Evolutionary conservation across 2,113 vertebrate genomes (phyloP).

Genomic region (Muntiacus reevesi): DNA sequence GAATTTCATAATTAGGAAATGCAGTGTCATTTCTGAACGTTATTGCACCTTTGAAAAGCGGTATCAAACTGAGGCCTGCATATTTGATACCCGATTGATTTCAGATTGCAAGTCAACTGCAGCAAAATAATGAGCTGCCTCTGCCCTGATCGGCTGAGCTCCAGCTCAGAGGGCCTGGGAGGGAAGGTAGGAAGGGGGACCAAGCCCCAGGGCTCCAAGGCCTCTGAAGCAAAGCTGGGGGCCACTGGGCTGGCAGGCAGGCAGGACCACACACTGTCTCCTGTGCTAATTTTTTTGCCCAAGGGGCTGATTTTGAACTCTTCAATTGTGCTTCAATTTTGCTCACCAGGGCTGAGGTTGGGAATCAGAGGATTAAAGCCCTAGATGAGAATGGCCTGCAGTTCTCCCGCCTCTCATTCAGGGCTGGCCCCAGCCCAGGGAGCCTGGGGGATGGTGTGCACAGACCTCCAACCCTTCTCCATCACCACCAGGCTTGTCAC

Average conservation of each 20-base stretch:
- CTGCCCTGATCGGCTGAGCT: neutral
- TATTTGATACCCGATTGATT: conserved; percentile 68
- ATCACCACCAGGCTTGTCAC: no score
- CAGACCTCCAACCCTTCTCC: neutral
- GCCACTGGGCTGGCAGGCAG: neutral
- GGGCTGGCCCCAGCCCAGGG: neutral
- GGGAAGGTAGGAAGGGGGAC: neutral
- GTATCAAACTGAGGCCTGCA: conserved; percentile 58
- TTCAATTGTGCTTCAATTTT: neutral
- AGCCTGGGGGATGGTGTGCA: fast-evolving
- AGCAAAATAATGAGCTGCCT: conserved; percentile 71
- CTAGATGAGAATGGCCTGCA: neutral
- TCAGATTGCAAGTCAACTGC: conserved; percentile 66
- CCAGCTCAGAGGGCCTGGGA: neutral
- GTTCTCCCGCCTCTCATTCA: fast-evolving
- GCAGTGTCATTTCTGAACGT: conserved; percentile 64
- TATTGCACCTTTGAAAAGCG: conserved; percentile 63
- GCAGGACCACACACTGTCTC: neutral
- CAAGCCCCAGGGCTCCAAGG: fast-evolving
- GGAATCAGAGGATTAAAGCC: neutral
- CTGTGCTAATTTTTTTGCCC: neutral
- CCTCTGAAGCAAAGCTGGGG: neutral
- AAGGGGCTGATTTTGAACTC: neutral
- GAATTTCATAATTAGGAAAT: conserved; percentile 74
- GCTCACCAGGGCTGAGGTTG: neutral